A percentile compares a stretch with the other conserved stretches of the same genome.
Conservation (phyloP, 35 echinoderm and acorn worm species). For the Amphiura filiformis region DNA sequence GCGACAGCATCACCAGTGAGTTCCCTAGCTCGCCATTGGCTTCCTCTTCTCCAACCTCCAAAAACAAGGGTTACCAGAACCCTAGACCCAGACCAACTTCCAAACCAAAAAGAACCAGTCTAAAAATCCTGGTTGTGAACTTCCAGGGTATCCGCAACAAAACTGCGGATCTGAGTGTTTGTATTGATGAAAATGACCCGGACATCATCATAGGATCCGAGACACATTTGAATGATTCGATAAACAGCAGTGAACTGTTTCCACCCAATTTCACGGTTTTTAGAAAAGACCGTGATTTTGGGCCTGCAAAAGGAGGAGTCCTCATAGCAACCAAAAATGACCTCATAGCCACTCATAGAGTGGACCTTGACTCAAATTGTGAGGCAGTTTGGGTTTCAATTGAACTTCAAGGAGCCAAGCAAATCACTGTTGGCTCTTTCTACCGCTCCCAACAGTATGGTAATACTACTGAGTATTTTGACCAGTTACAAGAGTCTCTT, state of each 20-base stretch:
- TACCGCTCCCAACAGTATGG: slow-evolving; percentile 11
- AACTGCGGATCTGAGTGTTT: slow-evolving; percentile 3
- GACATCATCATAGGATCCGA: slow-evolving; percentile 27
- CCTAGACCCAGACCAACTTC: not conserved
- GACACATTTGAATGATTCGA: not conserved
- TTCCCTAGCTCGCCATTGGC: slow-evolving; percentile 9
- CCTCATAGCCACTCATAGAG: slow-evolving; percentile 12
- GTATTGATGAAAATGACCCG: slow-evolving; percentile 24
- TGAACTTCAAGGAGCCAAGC: slow-evolving; percentile 1
- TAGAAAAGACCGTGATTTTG: slow-evolving; percentile 17
- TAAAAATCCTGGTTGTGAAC: slow-evolving; percentile 29
- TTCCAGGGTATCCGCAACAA: slow-evolving; percentile 43
- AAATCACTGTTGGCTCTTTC: slow-evolving; percentile 10
- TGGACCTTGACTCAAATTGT: not conserved
- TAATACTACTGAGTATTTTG: not conserved
- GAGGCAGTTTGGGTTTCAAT: slow-evolving; percentile 22
- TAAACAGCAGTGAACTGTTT: slow-evolving; percentile 10
- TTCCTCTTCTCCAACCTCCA: slow-evolving; percentile 25
- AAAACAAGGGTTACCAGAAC: not conserved
- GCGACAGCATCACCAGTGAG: not conserved
- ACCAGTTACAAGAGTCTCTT: slow-evolving; percentile 10
- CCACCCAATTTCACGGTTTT: slow-evolving; percentile 1
- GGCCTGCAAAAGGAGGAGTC: not conserved
- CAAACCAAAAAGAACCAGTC: not conserved
- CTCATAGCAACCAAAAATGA: not conserved